Base-by-base conservation (phyloP, 2,113 vertebrate species). In the Salvelinus sp. region DNA sequence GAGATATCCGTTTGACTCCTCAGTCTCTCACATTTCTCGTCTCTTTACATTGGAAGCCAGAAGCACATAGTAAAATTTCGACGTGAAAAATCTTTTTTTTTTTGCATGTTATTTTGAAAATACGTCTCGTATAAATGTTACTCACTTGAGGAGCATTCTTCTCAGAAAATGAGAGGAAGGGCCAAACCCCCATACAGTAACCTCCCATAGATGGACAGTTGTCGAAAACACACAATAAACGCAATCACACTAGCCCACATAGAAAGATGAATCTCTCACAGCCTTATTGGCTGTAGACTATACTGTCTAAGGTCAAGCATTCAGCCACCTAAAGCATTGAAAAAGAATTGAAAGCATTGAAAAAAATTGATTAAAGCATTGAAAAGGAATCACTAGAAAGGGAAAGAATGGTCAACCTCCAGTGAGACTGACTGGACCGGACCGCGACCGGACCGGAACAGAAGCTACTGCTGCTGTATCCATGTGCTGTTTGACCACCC, bases 1-100 rank as follows among this genome's bases (percentile, higher is more conserved):
- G 86, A 90, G 84, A 89, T 90, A 88, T 90, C 82, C 82, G 72
- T 86, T 88, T 83, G 79, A 89, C 84, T 90, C 79, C 89, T 90
- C 86, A 85, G 84, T 90, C 89, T 90, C 84, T 83, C 87, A 54
- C 50, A 57, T 76, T 76, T 81, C 83, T 87, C 86, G n/a, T 88
- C 87, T 88, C 87, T 87, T 82, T 91, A 92, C 89, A 91, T 89
- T 87, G 78, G 83, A 89, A 79, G 18, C 16, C 28, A 70, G 79
- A 76, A 91, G 89, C 89, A 89, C 89, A 92, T 91, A n/a, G 89
- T 90, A 92, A 91, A 90, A 91, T 92, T 88, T 88, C 84, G 85
- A 91, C 89, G 81, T 86, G 74, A 91, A 86, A 86, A 76, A 78
- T 86, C 84, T 84, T 89, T 88, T 84, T 74, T 86, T 87, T 86